phyloP scores from a whole-genome alignment of 2,888 invertebrate species.

The Tinea trinotella region DNA sequence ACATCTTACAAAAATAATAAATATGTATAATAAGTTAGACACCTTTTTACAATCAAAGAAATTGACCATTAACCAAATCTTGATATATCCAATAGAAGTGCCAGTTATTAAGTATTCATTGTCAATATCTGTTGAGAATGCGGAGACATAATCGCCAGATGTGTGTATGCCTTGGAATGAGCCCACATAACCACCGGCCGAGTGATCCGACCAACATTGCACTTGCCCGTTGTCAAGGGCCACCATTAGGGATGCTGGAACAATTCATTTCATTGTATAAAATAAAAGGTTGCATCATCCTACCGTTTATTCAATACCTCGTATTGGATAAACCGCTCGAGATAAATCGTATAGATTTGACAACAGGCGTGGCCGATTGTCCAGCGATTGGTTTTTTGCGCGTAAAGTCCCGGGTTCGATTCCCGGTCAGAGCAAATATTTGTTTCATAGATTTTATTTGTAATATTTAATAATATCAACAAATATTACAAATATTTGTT shows the following conservation, averaged over 20 bases:
- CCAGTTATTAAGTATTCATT: constrained; percentile 83
- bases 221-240: constrained; percentile 82
- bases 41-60: constrained; percentile 67
- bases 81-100: constrained; percentile 81
- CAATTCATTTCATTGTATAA: background rate
- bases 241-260: constrained; percentile 77
- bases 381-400: no score
- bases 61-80: constrained; percentile 83
- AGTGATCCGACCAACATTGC: constrained; percentile 87
- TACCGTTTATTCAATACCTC: no score
- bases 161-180: constrained; percentile 80
- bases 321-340: no score
- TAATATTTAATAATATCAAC: no score
- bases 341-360: no score
- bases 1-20: no score
- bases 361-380: no score
- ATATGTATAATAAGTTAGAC: background rate
- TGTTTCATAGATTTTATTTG: no score
- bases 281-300: no score
- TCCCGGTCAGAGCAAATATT: no score
- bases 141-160: constrained; percentile 75
- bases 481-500: no score
- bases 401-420: no score
- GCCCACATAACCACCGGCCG: constrained; percentile 78
- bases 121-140: constrained; percentile 78